Conservation (phyloP, 2,888 invertebrate species). For the Drosophila algonquin region DNA sequence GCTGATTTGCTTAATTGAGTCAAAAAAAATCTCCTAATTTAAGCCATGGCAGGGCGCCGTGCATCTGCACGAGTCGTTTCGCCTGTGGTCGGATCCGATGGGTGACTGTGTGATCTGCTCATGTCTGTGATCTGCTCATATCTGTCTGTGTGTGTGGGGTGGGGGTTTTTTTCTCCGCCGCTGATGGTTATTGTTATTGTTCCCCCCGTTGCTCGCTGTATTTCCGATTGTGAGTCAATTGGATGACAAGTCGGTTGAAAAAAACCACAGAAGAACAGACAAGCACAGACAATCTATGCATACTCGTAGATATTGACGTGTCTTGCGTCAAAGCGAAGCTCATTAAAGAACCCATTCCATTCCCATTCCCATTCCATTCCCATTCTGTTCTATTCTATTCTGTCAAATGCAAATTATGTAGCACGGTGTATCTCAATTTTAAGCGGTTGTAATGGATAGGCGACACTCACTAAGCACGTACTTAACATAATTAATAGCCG, state of each 20-base stretch:
- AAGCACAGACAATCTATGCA: conserved; percentile 37
- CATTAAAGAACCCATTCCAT: conserved; percentile 28
- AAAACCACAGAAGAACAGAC: conserved; percentile 27
- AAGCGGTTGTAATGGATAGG: conserved; percentile 38
- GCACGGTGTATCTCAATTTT: conserved; percentile 5
- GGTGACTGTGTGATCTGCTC: conserved; percentile 28
- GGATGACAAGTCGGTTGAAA: conserved; percentile 54
- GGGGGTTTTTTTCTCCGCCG: conserved; percentile 19
- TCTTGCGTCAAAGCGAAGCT: conserved; percentile 49
- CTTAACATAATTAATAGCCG: conserved; percentile 57
- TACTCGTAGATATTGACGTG: conserved; percentile 7
- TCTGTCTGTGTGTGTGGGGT: conserved; percentile 2
- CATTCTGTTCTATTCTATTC: conserved; percentile 9
- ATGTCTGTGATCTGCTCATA: conserved; percentile 10
- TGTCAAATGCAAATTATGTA: conserved; percentile 32
- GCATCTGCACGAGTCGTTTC: conserved; percentile 35
- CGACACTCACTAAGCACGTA: conserved; percentile 30
- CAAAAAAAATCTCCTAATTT: conserved; percentile 71
- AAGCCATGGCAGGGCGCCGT: conserved; percentile 60
- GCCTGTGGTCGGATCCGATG: conserved; percentile 29
- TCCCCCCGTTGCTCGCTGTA: conserved; percentile 35
- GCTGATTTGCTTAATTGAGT: conserved; percentile 82
- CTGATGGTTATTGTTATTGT: conserved; percentile 9
- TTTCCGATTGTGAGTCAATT: conserved; percentile 80
- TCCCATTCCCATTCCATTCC: conserved; percentile 4